phyloP scores from a whole-genome alignment of 2,888 invertebrate species.

The Lasioglossum marginatum region DNA sequence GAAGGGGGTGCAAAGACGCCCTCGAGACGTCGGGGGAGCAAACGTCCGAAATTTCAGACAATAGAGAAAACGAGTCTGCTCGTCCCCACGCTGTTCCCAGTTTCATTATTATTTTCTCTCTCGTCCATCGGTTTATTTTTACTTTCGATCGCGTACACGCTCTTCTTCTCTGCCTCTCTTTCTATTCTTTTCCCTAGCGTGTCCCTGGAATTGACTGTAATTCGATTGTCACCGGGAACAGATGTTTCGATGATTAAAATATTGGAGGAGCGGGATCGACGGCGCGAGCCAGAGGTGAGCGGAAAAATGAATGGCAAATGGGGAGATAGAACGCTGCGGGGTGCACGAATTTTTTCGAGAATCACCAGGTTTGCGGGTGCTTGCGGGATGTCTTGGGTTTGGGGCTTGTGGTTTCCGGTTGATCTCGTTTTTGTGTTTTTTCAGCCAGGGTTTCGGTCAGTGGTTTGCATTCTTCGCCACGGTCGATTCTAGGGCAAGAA shows the following conservation, averaged over 20 bases:
- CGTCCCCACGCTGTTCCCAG: not conserved
- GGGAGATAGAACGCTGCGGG: not conserved
- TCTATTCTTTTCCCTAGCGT: not conserved
- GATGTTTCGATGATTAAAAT: constrained; percentile 47
- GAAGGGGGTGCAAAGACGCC: constrained; percentile 43
- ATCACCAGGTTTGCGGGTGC: not conserved
- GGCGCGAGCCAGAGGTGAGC: not conserved
- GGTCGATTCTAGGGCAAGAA: not conserved
- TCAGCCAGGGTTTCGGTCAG: not conserved
- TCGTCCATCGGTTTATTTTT: not conserved
- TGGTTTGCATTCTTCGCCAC: not conserved
- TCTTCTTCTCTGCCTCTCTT: not conserved
- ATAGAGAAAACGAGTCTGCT: constrained; percentile 23
- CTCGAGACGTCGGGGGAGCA: constrained; percentile 60
- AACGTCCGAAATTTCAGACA: constrained; percentile 51
- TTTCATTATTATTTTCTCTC: not conserved
- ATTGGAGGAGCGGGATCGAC: constrained; percentile 7
- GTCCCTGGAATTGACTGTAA: constrained; percentile 22
- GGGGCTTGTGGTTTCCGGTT: not conserved
- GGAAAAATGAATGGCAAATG: constrained; percentile 4
- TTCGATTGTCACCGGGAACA: constrained; percentile 46
- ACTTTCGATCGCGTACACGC: not conserved
- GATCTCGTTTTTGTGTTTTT: not conserved
- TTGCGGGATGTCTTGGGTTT: not conserved
- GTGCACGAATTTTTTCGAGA: not conserved